Evolutionary conservation across 2,113 vertebrate species (phyloP), one percentile per base, ranked within the genome.

Genomic region (Actenoides lindsayi): DNA sequence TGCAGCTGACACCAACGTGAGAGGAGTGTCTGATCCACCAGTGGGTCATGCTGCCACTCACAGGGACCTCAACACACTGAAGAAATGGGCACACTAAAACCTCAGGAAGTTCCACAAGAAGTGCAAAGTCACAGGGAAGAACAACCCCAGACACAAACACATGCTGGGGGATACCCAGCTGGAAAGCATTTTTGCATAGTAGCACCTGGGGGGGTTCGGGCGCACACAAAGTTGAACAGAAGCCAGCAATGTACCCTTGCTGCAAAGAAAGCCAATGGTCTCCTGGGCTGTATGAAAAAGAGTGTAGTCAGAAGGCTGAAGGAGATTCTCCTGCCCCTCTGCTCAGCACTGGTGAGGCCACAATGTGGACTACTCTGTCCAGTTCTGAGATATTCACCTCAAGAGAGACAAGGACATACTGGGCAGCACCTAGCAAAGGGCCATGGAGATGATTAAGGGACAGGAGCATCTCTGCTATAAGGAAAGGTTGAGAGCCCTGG

Each of bases 41-140:
- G 16, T 37, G 0, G 0, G 35, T 60, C 54, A 23, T 16, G 11
- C 9, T 60, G n/a, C 35, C 35, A 59, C 15, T 14, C 39, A 74
- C n/a, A 64, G n/a, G 31, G 31, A 57, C 27, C 18, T 62, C 35
- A 83, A 42, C 10, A 67, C 46, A 37, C 19, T 75, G 46, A 19
- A 88, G 50, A 75, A 89, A 75, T 9, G 3, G 19, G 13, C 28
- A 74, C 9, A 42, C 5, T 24, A 51, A 59, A 63, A 42, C 14
- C 4, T 17, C 17, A 24, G 7, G 5, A 74, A 56, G 13, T 51
- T 53, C 25, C 79, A 46, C 31, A 70, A 18, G 48, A 62, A 62
- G 5, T 30, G 12, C 10, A 11, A 95, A 77, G 31, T 31, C 8
- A 7, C 9, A 11, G 9, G 8, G 9, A 63, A 24, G 20, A 71